phyloP scores from a whole-genome alignment of 2,113 vertebrate genomes.

The Gyps fulvus region DNA sequence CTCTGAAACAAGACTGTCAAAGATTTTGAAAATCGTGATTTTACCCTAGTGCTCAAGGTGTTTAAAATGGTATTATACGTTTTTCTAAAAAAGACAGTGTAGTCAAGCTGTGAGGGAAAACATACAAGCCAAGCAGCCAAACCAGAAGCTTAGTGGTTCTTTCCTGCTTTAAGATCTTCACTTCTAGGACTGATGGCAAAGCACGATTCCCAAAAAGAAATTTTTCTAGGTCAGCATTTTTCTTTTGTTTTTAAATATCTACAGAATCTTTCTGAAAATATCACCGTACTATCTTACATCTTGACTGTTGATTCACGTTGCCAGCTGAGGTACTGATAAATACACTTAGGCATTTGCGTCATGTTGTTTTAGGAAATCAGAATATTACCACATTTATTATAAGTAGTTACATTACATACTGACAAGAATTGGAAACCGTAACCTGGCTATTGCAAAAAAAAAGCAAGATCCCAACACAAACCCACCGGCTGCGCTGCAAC shows the following conservation, averaged over 20 bases:
- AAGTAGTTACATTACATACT: neutral
- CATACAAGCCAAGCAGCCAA: accelerated
- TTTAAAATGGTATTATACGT: neutral
- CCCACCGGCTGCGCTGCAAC: accelerated
- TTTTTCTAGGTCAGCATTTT: neutral
- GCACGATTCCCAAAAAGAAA: neutral
- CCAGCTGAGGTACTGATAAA: neutral
- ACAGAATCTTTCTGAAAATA: neutral
- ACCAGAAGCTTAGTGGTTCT: neutral
- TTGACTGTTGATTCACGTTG: neutral
- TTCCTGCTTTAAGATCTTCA: neutral
- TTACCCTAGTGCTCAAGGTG: accelerated
- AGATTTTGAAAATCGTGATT: neutral
- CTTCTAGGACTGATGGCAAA: neutral
- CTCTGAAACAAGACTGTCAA: neutral
- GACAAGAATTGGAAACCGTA: neutral
- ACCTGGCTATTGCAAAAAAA: neutral
- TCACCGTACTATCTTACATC: neutral
- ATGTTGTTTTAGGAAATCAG: neutral
- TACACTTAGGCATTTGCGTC: neutral
- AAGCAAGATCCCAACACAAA: no score
- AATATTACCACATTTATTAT: neutral
- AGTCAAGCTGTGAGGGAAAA: neutral
- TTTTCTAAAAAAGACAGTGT: neutral
- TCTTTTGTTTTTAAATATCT: neutral